These are phyloP conservation scores for Pristionchus arcanus DNA, from an alignment of 2,888 invertebrate genomes.

Conservation along the genomic window DNA sequence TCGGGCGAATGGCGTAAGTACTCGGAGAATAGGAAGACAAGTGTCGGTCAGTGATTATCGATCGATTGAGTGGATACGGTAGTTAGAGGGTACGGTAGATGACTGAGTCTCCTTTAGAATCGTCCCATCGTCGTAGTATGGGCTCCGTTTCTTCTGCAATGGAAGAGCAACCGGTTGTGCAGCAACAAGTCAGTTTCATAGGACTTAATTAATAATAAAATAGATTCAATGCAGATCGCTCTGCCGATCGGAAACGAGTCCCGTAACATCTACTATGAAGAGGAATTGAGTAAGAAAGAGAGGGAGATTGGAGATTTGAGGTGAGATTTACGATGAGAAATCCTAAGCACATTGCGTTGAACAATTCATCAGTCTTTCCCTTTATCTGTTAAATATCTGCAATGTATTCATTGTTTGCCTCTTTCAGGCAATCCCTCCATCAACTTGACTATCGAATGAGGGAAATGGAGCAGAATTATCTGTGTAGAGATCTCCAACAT, in stretches of 20 bases:
- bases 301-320: constrained; percentile 80
- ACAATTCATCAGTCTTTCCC: not conserved
- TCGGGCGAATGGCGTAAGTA: constrained; percentile 53
- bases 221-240: constrained; percentile 12
- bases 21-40: constrained; percentile 57
- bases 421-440: constrained; percentile 86
- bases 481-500: constrained; percentile 80
- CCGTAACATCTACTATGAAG: constrained; percentile 72
- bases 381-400: too few relatives aligned
- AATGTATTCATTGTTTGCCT: not conserved
- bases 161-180: constrained; percentile 2
- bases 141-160: constrained; percentile 43
- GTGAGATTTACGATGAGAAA: constrained; percentile 60
- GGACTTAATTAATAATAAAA: not conserved
- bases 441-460: constrained; percentile 82
- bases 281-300: constrained; percentile 88
- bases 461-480: constrained; percentile 81
- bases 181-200: constrained; percentile 1
- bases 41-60: constrained; percentile 54
- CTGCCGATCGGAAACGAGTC: constrained; percentile 63
- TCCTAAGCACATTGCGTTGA: too few relatives aligned
- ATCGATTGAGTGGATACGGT: constrained; percentile 3
- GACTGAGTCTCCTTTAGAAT: not conserved
- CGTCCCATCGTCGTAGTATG: constrained; percentile 47
- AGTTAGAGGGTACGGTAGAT: not conserved